Base-by-base conservation (phyloP, 2,888 invertebrate species). In the Apamea epomidion region DNA sequence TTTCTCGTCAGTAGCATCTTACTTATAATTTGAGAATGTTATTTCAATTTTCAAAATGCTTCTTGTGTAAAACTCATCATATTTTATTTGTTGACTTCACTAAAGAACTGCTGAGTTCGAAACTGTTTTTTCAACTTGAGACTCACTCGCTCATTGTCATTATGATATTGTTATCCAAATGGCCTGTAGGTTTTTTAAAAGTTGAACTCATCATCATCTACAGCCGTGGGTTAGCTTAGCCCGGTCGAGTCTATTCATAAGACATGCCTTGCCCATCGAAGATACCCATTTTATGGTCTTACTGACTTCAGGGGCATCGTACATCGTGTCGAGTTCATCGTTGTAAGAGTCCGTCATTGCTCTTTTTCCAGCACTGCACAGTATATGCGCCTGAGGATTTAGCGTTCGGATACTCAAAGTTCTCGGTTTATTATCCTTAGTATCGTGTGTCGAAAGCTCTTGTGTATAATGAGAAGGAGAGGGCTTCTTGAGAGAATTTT, bases 1-100 rank as follows among this genome's bases (percentile, higher is more conserved):
- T 85, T 87, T 87, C 85, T 72, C 83, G 74, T 75, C 73, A 71
- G 42, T n/a, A n/a, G 71, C 32, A 37, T 68, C 1, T 12, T 58
- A 42, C 54, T 32, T 60, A 29, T 60, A 70, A 67, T 65, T 69
- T 69, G n/a, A 62, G 71, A 51, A 70, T 58, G 45, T 65, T 74
- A 73, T 80, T 60, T 54, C 16, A 62, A 60, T 70, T 80, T 60
- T 54, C 16, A 62, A 60, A 71, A 37, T 65, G 37, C 29, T 84
- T 73, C 65, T 73, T 75, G 54, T 62, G 18, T 25, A 6, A 37
- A 12, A 37, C 54, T 64, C 54, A 16, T 76, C 16, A 37, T 48
- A 32, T 58, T 76, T 62, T 12, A 68, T 7, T 64, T 25, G 16
- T 42, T 58, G 42, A 58, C 10, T 65, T 54, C n/a, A n/a, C n/a